Evolutionary conservation across 1,140 invertebrate genomes (phyloP).

Genomic region (Charaxes varanes): DNA sequence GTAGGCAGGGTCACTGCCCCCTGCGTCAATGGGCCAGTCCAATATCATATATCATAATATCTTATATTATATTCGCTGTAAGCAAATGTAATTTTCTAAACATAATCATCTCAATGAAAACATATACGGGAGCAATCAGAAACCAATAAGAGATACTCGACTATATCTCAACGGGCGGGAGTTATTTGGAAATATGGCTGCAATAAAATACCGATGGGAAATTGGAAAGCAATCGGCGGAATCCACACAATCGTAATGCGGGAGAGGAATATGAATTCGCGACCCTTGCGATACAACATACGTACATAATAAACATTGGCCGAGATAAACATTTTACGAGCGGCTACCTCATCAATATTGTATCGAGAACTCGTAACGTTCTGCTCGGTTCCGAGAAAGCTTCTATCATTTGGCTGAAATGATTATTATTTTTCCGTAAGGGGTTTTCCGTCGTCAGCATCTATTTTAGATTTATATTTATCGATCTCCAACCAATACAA

Average conservation of each 20-base stretch:
- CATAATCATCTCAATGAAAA: too few relatives aligned
- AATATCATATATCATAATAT: too few relatives aligned
- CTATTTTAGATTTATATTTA: too few relatives aligned
- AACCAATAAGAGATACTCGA: constrained; percentile 45
- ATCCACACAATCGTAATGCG: constrained; percentile 47
- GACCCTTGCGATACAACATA: constrained; percentile 23
- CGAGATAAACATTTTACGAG: constrained; percentile 20
- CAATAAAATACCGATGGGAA: constrained; percentile 67
- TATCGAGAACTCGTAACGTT: constrained; percentile 8
- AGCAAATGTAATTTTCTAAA: too few relatives aligned
- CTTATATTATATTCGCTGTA: too few relatives aligned
- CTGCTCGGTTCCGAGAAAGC: constrained; percentile 1
- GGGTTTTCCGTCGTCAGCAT: too few relatives aligned
- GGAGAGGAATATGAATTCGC: constrained; percentile 39
- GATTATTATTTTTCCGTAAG: too few relatives aligned
- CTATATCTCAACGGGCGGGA: constrained; percentile 49
- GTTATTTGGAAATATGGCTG: constrained; percentile 60
- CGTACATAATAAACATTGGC: constrained; percentile 28
- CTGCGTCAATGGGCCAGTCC: too few relatives aligned
- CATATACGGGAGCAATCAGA: constrained; percentile 49
- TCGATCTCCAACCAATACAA: too few relatives aligned
- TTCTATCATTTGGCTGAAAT: constrained; percentile 1
- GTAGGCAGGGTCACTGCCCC: too few relatives aligned
- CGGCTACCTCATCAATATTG: constrained; percentile 14
- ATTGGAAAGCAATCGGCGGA: constrained; percentile 56